These are phyloP conservation scores for Botia almorhae DNA, from an alignment of 2,797 vertebrate genomes.

Conservation along the genomic window DNA sequence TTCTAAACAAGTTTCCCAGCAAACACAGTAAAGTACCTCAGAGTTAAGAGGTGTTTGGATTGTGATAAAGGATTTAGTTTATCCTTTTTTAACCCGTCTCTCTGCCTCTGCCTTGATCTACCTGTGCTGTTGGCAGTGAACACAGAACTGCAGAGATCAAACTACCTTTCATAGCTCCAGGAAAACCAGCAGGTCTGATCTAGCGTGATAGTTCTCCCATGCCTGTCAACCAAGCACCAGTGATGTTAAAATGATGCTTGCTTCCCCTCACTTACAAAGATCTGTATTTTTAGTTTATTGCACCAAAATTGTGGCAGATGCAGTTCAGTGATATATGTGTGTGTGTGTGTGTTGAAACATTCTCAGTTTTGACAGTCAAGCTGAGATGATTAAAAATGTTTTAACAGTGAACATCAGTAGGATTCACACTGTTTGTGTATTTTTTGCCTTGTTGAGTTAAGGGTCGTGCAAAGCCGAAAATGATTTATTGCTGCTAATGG, in stretches of 20 bases:
- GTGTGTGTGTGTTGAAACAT: not conserved
- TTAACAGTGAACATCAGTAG: not conserved
- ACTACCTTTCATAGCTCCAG: constrained; percentile 49
- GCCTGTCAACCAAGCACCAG: constrained; percentile 31
- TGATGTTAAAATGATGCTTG: constrained; percentile 23
- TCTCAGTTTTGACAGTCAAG: constrained; percentile 20
- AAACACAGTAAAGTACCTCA: constrained; percentile 55
- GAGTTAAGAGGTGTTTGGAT: constrained; percentile 54
- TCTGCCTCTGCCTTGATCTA: constrained; percentile 64
- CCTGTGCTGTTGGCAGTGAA: constrained; percentile 67
- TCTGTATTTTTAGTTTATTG: constrained; percentile 23
- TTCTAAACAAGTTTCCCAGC: constrained; percentile 56
- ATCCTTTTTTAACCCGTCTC: constrained; percentile 59
- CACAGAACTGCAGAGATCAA: constrained; percentile 51
- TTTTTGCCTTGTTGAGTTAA: not conserved
- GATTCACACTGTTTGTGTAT: not conserved
- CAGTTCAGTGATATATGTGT: not conserved
- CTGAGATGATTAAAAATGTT: constrained; percentile 15
- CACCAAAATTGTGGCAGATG: not conserved
- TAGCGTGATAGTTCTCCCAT: not conserved
- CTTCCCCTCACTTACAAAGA: not conserved
- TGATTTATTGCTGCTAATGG: constrained; percentile 34
- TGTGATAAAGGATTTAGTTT: constrained; percentile 70
- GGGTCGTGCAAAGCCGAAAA: not conserved
- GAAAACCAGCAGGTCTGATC: constrained; percentile 11